Percentiles rank a stretch among this genome's conserved stretches.
Evolutionary conservation across 1,140 invertebrate species (phyloP).

Genomic region (Magallana ariakensis): DNA sequence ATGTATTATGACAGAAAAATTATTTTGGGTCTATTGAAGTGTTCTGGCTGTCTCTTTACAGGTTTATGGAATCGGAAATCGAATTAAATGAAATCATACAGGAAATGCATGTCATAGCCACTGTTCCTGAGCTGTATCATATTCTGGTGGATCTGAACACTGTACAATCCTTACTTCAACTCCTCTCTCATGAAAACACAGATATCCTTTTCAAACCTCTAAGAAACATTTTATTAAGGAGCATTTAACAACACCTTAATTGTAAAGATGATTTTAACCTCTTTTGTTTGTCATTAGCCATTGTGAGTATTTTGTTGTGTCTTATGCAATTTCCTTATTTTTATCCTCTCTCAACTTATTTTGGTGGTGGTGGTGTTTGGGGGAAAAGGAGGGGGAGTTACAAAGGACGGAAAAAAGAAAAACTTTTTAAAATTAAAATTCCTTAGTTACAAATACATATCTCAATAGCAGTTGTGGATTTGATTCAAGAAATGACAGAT

Average conservation of each 20-base stretch:
- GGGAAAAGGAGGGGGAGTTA: too few species aligned
- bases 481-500: conserved; percentile 95
- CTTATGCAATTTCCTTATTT: too few species aligned
- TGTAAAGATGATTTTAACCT: too few species aligned
- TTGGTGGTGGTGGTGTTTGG: too few species aligned
- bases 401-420: too few species aligned
- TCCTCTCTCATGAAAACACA: conserved; percentile 97
- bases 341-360: too few species aligned
- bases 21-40: too few species aligned
- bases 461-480: conserved; percentile 80
- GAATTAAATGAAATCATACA: conserved; percentile 95
- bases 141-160: conserved; percentile 93
- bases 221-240: background rate
- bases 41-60: conserved; percentile 71
- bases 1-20: too few species aligned
- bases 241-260: too few species aligned
- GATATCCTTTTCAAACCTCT: conserved; percentile 82
- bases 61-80: conserved; percentile 99
- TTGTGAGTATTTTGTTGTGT: too few species aligned
- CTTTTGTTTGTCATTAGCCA: too few species aligned
- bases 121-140: conserved; percentile 96
- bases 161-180: conserved; percentile 93
- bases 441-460: conserved; percentile 83
- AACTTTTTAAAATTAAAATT: background rate
- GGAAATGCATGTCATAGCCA: conserved; percentile 95